Evolutionary conservation across 1,140 invertebrate genomes (phyloP).

Genomic region (Papilio dardanus): DNA sequence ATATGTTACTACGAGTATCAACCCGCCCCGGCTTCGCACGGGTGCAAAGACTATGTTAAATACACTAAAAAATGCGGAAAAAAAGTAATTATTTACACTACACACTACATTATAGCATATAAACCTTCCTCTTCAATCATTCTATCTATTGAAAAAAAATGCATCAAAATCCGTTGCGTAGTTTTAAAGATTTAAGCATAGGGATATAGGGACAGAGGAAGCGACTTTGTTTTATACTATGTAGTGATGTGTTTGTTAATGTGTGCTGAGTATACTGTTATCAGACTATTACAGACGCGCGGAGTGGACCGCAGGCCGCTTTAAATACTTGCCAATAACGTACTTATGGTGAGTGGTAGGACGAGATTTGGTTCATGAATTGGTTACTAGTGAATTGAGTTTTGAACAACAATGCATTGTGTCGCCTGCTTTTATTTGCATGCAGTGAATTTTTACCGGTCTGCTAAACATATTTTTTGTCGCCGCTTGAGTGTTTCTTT

Average conservation of each 20-base stretch:
- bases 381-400: conserved; percentile 69
- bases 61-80: too few species aligned
- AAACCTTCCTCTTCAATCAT: too few species aligned
- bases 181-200: too few species aligned
- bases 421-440: conserved; percentile 52
- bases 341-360: conserved; percentile 69
- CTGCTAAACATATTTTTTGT: background rate
- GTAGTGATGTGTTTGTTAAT: conserved; percentile 54
- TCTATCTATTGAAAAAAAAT: too few species aligned
- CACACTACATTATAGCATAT: too few species aligned
- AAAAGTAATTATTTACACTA: too few species aligned
- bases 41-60: too few species aligned
- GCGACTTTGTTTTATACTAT: too few species aligned
- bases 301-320: conserved; percentile 57
- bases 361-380: conserved; percentile 72
- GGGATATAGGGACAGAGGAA: too few species aligned
- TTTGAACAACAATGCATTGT: conserved; percentile 44
- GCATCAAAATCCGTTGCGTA: too few species aligned
- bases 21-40: too few species aligned
- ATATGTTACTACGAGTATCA: conserved; percentile 6
- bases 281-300: conserved; percentile 61
- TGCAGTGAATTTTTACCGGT: conserved; percentile 4
- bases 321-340: conserved; percentile 73
- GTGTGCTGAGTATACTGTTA: conserved; percentile 58
- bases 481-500: conserved; percentile 11